A percentile compares a stretch with the other conserved stretches of the same genome.
Evolutionary conservation across 2,888 invertebrate species (phyloP).

Genomic region (Saturnia pavonia): DNA sequence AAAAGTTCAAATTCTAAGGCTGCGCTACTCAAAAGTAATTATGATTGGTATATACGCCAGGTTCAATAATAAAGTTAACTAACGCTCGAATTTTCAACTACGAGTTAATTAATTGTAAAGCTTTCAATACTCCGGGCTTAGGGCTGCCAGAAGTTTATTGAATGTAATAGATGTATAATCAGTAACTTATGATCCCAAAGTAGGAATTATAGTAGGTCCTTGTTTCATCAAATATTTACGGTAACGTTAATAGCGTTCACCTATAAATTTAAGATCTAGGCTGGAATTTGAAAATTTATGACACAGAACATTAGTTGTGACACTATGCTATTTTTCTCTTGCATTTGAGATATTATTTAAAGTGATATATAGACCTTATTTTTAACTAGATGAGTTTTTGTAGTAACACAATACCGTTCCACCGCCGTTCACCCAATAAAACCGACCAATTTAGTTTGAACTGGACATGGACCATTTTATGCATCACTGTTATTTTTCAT

Average conservation of each 20-base stretch:
- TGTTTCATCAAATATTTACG: neutral
- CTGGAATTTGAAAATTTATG: no score
- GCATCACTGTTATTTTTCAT: neutral
- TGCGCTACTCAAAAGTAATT: neutral
- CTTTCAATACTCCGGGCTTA: conserved; percentile 16
- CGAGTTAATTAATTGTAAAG: conserved; percentile 18
- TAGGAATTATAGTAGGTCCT: neutral
- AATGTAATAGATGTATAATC: neutral
- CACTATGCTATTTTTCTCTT: no score
- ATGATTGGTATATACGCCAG: neutral
- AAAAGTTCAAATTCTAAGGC: neutral
- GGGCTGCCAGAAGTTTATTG: conserved; percentile 12
- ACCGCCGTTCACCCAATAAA: neutral
- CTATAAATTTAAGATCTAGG: no score
- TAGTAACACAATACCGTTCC: neutral
- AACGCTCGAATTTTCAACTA: conserved; percentile 8
- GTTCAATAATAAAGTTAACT: conserved; percentile 11
- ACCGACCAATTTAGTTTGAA: neutral
- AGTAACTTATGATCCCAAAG: neutral
- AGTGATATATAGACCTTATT: no score
- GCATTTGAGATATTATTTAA: no score
- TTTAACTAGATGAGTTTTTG: no score
- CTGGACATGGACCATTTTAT: neutral
- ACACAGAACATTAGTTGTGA: no score
- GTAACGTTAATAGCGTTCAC: neutral